These are phyloP conservation scores for Muscidifurax raptorellus DNA, from an alignment of 1,140 invertebrate genomes.

Conservation along the genomic window DNA sequence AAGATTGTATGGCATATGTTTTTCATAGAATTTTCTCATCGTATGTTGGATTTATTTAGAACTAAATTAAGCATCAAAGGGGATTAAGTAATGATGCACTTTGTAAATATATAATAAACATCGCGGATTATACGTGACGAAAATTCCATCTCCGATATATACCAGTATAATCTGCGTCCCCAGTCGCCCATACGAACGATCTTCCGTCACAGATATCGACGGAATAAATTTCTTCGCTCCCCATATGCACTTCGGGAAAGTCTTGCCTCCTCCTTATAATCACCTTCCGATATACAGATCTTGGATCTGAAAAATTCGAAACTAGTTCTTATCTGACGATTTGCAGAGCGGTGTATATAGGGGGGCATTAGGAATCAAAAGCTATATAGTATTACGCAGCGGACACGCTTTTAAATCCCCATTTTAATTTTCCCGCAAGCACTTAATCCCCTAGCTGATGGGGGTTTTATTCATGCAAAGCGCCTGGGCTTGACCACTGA, in stretches of 20 bases:
- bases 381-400: background rate
- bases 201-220: background rate
- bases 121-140: background rate
- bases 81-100: background rate
- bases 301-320: background rate
- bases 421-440: conserved; percentile 52
- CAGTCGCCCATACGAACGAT: conserved; percentile 31
- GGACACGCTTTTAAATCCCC: conserved; percentile 47
- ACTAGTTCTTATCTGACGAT: background rate
- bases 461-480: conserved; percentile 50
- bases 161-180: conserved; percentile 31
- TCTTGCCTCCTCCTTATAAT: conserved; percentile 8
- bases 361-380: background rate
- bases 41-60: too few species aligned
- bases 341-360: background rate
- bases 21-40: too few species aligned
- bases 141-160: conserved; percentile 33
- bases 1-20: too few species aligned
- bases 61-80: background rate
- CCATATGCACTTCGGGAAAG: background rate
- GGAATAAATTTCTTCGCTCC: conserved; percentile 30
- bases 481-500: conserved; percentile 52
- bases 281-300: background rate
- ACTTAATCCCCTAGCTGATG: conserved; percentile 51
- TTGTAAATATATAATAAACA: conserved; percentile 9